A percentile compares a stretch with the other conserved stretches of the same genome.
Evolutionary conservation across 2,797 vertebrate species (phyloP).

Genomic region (Rhadinocentrus ornatus): DNA sequence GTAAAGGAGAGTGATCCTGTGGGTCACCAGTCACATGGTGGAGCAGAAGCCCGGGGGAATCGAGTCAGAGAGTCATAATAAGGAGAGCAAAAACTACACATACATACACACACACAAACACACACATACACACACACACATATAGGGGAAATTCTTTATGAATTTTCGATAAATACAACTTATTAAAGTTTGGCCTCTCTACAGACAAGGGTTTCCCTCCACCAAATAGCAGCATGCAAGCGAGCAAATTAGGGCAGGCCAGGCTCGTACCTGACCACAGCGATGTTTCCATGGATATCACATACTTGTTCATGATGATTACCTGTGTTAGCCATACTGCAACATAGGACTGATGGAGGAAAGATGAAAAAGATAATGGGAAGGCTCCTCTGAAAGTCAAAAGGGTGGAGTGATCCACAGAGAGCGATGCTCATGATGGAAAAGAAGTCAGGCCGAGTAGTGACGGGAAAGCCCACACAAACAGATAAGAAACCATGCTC

Average conservation of each 20-base stretch:
- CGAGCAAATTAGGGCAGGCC: conserved; percentile 17
- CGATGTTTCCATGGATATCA: conserved; percentile 84
- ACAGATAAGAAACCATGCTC: conserved; percentile 47
- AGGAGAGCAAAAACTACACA: conserved; percentile 71
- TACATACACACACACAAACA: conserved; percentile 26
- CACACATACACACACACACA: conserved; percentile 28
- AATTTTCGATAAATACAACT: conserved; percentile 12
- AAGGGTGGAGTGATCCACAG: conserved; percentile 30
- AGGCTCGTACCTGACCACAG: conserved; percentile 87
- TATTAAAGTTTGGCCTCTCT: conserved; percentile 4
- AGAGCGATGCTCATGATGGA: not conserved
- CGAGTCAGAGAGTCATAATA: conserved; percentile 79
- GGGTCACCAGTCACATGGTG: conserved; percentile 79
- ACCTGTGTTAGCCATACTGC: conserved; percentile 89
- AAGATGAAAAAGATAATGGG: conserved; percentile 35
- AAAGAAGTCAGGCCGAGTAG: conserved; percentile 18
- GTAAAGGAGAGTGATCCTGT: conserved; percentile 37
- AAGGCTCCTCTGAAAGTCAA: conserved; percentile 11
- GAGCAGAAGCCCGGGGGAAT: conserved; percentile 82
- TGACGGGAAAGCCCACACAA: conserved; percentile 36
- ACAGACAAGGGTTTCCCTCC: conserved; percentile 35
- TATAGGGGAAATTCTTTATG: conserved; percentile 20
- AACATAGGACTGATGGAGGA: conserved; percentile 67
- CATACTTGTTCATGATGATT: conserved; percentile 88
- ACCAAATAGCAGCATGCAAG: conserved; percentile 55